phyloP scores from a whole-genome alignment of 2,113 vertebrate genomes.

The mouse (Mus musculus) region DNA sequence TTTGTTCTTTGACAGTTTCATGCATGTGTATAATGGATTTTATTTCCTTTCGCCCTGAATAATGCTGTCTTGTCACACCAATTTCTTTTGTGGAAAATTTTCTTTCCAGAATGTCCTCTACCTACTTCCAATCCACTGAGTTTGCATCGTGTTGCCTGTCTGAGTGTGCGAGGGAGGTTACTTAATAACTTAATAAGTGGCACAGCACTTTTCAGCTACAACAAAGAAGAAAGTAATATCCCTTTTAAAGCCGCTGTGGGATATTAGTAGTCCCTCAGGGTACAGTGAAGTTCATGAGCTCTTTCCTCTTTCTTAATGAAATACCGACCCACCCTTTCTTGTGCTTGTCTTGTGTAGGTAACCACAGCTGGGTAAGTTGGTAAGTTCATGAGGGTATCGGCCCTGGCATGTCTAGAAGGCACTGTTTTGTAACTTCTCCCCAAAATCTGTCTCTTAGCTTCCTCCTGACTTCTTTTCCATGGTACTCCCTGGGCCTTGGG shows the following conservation, averaged over 20 bases:
- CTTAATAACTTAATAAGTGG: background rate
- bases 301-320: background rate
- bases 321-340: background rate
- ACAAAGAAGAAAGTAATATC: background rate
- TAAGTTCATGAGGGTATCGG: background rate
- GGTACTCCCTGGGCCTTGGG: background rate
- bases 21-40: background rate
- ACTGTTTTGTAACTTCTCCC: background rate
- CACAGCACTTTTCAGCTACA: background rate
- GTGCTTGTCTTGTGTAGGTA: background rate
- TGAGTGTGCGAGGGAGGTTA: background rate
- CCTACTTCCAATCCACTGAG: background rate
- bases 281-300: background rate
- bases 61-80: background rate
- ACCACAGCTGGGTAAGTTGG: background rate
- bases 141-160: background rate
- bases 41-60: background rate
- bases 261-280: background rate
- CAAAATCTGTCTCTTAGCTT: background rate
- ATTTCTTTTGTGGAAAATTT: background rate
- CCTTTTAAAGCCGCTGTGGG: background rate
- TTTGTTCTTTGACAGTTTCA: background rate
- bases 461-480: background rate
- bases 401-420: background rate
- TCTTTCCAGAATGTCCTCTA: background rate